These are phyloP conservation scores for Hapalemur alaotrensis DNA, from an alignment of 2,797 vertebrate species.

Conservation along the genomic window DNA sequence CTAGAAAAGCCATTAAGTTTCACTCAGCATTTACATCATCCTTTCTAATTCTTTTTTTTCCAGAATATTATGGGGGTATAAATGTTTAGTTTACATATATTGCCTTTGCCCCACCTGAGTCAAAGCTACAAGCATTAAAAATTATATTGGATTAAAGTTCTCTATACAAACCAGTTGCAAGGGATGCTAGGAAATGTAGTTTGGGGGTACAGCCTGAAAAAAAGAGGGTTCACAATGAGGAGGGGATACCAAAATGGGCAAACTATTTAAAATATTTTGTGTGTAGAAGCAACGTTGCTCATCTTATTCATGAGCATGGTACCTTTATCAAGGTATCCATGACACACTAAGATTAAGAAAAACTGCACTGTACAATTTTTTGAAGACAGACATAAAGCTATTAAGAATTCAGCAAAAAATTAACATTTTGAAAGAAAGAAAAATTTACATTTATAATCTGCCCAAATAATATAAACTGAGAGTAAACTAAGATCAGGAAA, in stretches of 20 bases:
- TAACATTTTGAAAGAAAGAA: not conserved
- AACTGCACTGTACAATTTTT: not conserved
- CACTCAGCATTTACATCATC: not conserved
- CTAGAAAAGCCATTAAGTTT: not conserved
- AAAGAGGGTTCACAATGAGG: not conserved
- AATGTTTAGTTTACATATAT: no score
- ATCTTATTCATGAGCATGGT: not conserved
- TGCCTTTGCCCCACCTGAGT: no score
- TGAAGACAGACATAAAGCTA: not conserved
- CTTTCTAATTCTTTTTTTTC: not conserved
- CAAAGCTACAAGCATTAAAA: no score
- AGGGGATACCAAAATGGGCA: not conserved
- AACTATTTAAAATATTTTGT: not conserved
- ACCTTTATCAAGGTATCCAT: not conserved
- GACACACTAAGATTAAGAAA: not conserved
- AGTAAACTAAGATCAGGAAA: not conserved
- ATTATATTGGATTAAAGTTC: not conserved
- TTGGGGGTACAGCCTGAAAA: not conserved
- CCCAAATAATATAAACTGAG: not conserved
- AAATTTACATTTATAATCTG: not conserved
- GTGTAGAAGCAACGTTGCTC: not conserved
- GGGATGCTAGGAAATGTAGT: not conserved
- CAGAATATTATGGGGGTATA: no score
- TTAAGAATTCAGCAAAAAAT: not conserved
- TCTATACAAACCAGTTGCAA: not conserved